Evolutionary conservation across 2,113 vertebrate genomes (phyloP).

Genomic region (Noturus placidus): DNA sequence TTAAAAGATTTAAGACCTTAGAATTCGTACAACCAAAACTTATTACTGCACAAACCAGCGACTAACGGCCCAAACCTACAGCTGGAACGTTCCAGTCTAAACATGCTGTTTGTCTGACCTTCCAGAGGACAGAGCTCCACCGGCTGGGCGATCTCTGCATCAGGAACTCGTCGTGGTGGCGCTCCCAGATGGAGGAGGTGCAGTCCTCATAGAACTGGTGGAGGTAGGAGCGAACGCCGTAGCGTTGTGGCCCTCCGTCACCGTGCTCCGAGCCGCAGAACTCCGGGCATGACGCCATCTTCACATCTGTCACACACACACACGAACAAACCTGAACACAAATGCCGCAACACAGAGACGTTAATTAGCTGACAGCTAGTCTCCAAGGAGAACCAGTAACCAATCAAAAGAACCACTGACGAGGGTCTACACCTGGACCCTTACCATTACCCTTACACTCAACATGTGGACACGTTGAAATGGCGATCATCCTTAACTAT

Average conservation of each 20-base stretch:
- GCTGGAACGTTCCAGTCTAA: not conserved
- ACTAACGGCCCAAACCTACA: fast-evolving
- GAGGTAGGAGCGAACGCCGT: conserved; percentile 96
- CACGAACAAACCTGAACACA: not conserved
- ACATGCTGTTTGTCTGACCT: conserved; percentile 71
- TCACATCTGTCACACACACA: conserved; percentile 70
- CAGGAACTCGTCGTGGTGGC: conserved; percentile 97
- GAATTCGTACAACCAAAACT: not conserved
- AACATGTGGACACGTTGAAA: too few relatives aligned
- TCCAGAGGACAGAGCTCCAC: conserved; percentile 98
- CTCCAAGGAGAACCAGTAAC: not conserved
- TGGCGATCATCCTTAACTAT: not conserved
- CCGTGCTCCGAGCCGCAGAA: conserved; percentile 79
- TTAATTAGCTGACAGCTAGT: not conserved
- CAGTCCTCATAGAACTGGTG: conserved; percentile 99
- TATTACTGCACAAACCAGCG: not conserved
- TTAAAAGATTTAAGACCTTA: not conserved
- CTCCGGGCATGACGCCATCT: conserved; percentile 91
- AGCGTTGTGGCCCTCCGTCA: conserved; percentile 80
- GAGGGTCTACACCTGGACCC: not conserved
- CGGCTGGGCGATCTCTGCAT: conserved; percentile 94
- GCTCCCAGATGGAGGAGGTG: conserved; percentile 97
- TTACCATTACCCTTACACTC: too few relatives aligned
- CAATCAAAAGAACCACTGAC: too few relatives aligned
- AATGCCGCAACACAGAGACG: not conserved